Conservation (phyloP, 2,113 vertebrate genomes). For the Cynocephalus volans region DNA sequence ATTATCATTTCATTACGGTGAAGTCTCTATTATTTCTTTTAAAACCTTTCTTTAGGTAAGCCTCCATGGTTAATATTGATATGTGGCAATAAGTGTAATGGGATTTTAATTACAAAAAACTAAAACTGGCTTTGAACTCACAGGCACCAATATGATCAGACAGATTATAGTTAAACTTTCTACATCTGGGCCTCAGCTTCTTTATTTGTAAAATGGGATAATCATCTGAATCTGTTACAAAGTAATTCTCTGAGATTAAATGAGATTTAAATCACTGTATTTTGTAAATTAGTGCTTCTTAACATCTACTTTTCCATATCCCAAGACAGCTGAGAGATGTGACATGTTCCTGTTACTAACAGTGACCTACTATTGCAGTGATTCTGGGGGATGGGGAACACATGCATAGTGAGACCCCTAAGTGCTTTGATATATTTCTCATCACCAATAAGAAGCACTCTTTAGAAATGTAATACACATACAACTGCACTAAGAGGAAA, state of each 20-base stretch:
- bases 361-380: neutral
- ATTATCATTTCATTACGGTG: conserved; percentile 47
- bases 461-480: conserved; percentile 13
- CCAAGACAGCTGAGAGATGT: neutral
- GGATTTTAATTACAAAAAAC: conserved; percentile 37
- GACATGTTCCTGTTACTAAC: neutral
- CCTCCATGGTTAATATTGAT: conserved; percentile 39
- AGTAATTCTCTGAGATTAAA: conserved; percentile 43
- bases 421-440: conserved; percentile 16
- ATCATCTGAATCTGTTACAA: neutral
- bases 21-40: conserved; percentile 40
- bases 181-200: neutral
- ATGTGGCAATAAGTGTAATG: neutral
- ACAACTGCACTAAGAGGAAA: neutral
- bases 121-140: neutral
- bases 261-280: neutral
- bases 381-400: neutral
- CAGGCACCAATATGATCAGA: neutral
- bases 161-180: neutral
- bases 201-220: conserved; percentile 28
- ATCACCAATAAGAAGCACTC: neutral
- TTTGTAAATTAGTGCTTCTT: conserved; percentile 39
- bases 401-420: neutral
- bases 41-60: neutral
- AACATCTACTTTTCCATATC: neutral